Conservation (phyloP, 1,140 invertebrate genomes). For the Nasonia giraulti region DNA sequence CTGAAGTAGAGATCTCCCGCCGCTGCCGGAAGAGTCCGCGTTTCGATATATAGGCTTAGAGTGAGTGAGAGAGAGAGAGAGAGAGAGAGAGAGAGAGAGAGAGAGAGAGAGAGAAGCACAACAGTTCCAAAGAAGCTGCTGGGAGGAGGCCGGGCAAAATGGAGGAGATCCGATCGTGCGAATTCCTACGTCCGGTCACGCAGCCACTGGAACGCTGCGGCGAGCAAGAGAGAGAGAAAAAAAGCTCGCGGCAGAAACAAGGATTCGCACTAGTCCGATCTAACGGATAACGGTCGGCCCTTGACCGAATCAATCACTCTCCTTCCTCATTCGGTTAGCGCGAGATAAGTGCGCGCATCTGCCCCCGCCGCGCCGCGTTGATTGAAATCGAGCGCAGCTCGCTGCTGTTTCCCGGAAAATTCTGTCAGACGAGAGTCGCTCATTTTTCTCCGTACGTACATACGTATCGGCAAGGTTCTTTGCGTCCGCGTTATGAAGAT, state of each 20-base stretch:
- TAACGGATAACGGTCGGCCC: slow-evolving; percentile 44
- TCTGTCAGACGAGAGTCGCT: slow-evolving; percentile 15
- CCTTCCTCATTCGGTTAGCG: background rate
- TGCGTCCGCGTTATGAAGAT: slow-evolving; percentile 57
- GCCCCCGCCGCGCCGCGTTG: background rate
- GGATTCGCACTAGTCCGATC: slow-evolving; percentile 35
- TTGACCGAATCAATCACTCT: slow-evolving; percentile 33
- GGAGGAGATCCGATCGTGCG: slow-evolving; percentile 52
- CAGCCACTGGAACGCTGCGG: slow-evolving; percentile 50
- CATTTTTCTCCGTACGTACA: background rate
- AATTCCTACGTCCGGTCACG: slow-evolving; percentile 63
- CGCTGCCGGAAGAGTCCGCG: slow-evolving; percentile 47
- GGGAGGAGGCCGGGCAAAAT: background rate
- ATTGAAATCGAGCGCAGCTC: slow-evolving; percentile 22
- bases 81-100: background rate
- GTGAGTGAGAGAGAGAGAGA: background rate
- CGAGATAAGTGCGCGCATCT: background rate
- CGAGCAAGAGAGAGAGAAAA: slow-evolving; percentile 42
- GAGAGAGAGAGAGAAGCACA: background rate
- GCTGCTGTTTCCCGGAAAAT: background rate
- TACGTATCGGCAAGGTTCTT: background rate
- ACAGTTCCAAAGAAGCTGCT: background rate
- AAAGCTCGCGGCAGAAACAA: slow-evolving; percentile 38
- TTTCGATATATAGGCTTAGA: slow-evolving; percentile 14
- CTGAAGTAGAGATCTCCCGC: background rate